These are phyloP conservation scores for Dicerorhinus sumatrensis DNA, from an alignment of 2,113 vertebrate genomes.

Conservation along the genomic window DNA sequence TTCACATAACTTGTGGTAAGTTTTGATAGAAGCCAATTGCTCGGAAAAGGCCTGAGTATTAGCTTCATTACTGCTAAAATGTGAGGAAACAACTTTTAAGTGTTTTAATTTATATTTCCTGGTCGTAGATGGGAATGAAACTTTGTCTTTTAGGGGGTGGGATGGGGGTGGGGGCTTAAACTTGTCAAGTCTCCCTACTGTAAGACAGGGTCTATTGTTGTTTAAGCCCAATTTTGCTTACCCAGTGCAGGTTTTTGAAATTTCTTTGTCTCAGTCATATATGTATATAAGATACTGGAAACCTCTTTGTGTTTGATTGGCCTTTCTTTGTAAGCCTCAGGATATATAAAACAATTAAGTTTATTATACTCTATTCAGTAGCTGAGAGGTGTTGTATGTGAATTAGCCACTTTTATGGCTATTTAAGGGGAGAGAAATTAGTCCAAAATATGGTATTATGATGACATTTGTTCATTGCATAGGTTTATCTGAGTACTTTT, in stretches of 20 bases:
- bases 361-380: conserved; percentile 40
- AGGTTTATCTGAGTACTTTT: not conserved
- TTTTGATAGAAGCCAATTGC: not conserved
- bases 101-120: not conserved
- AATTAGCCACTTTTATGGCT: not conserved
- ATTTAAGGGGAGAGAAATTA: conserved; percentile 34
- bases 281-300: not conserved
- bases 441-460: not conserved
- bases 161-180: not conserved
- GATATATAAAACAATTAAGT: conserved; percentile 66
- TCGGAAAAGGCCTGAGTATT: not conserved
- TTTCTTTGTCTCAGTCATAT: not conserved
- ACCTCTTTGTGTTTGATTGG: conserved; percentile 44
- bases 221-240: not conserved
- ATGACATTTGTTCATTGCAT: not conserved
- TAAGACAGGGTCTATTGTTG: not conserved
- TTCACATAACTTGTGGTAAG: conserved; percentile 20
- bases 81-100: not conserved
- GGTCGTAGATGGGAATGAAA: not conserved
- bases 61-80: not conserved
- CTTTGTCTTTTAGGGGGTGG: not conserved
- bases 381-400: conserved; percentile 23
- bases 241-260: not conserved
- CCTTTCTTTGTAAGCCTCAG: conserved; percentile 41
- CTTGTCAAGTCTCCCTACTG: not conserved